Base-by-base conservation (phyloP, 30 jellyfish, hydroid and myxozoan genomes). In the Hydractinia echinata region DNA sequence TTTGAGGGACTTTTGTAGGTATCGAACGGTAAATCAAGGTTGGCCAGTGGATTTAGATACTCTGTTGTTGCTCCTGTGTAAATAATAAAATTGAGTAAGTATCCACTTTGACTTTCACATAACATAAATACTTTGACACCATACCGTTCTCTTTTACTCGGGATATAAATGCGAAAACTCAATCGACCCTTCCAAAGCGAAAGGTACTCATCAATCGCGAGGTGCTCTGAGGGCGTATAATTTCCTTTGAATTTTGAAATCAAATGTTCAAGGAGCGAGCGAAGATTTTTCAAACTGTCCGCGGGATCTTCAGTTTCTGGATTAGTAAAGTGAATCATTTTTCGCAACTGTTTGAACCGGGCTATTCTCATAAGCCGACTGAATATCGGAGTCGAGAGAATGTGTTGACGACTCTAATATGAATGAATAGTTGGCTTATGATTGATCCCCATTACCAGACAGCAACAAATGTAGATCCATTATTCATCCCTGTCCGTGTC, bases 121-220 rank as follows among this genome's bases (percentile, higher is more conserved):
- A n/a, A n/a, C n/a, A n/a, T n/a, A n/a, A n/a, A n/a, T n/a, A n/a
- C n/a, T 53, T 76, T 76, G 53, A 76, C 58, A 53, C 84, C 84
- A 76, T 50, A 76, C 77, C 84, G 77, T 30, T 76, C 79, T 44
- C 79, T 44, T 52, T 76, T 76, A 16, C 67, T 18, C 53, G 84
- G 84, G 53, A 76, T 76, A n/a, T 6, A 76, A 30, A 76, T 6
- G 51, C 58, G 53, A 20, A 76, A 76, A 52, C 14, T 18, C 44
- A 76, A 55, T 21, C 84, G 77, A 6, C 84, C 79, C 58, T 76
- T 76, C 77, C 77, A 76, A 30, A 76, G 79, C n/a, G 79, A 50
- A 30, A 76, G 58, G 44, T 54, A 50, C 53, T 76, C 58, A 53
- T 76, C 84, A 18, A 76, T 55, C 16, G 79, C 77, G 44, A 76